Conservation (phyloP, 2,797 vertebrate species). For the Xenopus petersii region DNA sequence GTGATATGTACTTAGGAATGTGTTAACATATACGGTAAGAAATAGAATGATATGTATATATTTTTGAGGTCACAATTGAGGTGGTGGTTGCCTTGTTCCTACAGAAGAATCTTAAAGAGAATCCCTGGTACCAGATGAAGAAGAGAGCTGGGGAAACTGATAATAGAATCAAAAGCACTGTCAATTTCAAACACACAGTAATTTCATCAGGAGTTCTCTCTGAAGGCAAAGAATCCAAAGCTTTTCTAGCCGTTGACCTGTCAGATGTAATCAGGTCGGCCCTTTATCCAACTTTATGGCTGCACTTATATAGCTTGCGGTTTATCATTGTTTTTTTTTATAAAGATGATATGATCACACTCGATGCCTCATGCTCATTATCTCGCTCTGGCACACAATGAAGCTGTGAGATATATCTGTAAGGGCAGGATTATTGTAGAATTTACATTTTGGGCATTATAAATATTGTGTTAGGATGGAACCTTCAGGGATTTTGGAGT, state of each 20-base stretch:
- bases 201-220: constrained; percentile 46
- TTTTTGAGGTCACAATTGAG: constrained; percentile 28
- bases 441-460: too few relatives aligned
- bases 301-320: constrained; percentile 13
- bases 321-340: constrained; percentile 31
- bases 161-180: constrained; percentile 47
- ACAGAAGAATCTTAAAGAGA: constrained; percentile 24
- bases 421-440: too few relatives aligned
- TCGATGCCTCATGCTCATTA: neutral
- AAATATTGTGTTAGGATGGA: too few relatives aligned
- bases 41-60: neutral
- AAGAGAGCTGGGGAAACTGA: constrained; percentile 24
- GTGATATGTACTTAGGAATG: neutral
- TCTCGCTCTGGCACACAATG: neutral
- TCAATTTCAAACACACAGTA: constrained; percentile 46
- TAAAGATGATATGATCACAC: neutral
- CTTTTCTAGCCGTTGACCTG: constrained; percentile 42
- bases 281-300: constrained; percentile 41
- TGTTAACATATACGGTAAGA: constrained; percentile 13
- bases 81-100: constrained; percentile 26
- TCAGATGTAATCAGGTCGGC: constrained; percentile 37
- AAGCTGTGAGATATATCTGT: too few relatives aligned
- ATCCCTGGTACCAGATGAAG: constrained; percentile 35
- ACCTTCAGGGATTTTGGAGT: too few relatives aligned
- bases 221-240: constrained; percentile 35